phyloP scores from a whole-genome alignment of 2,797 vertebrate species.

The Aldrovandia affinis region DNA sequence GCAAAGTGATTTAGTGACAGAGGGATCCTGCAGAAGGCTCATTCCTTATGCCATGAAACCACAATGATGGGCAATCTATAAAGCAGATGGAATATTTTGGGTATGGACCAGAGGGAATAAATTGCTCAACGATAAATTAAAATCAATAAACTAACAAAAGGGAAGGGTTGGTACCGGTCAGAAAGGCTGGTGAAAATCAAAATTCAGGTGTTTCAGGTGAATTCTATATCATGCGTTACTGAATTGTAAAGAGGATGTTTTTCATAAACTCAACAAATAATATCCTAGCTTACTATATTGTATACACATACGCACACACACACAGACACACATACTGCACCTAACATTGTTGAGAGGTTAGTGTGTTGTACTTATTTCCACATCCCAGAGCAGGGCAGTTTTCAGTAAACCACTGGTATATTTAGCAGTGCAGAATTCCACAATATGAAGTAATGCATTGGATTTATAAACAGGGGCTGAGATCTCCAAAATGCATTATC shows the following conservation, averaged over 20 bases:
- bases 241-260: neutral
- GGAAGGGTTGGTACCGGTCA: neutral
- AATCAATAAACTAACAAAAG: conserved; percentile 8
- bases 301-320: too few relatives aligned
- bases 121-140: conserved; percentile 6
- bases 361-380: too few relatives aligned
- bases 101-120: neutral
- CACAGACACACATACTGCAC: too few relatives aligned
- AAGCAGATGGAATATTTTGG: conserved; percentile 3
- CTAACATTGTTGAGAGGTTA: too few relatives aligned
- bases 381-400: too few relatives aligned
- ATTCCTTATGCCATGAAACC: conserved; percentile 4
- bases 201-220: neutral
- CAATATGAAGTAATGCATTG: too few relatives aligned
- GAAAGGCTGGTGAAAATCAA: neutral
- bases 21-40: conserved; percentile 2
- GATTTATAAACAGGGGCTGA: too few relatives aligned
- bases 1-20: conserved; percentile 22
- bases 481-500: too few relatives aligned
- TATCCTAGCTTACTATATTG: neutral
- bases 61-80: conserved; percentile 16
- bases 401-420: too few relatives aligned
- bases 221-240: neutral
- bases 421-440: too few relatives aligned
- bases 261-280: neutral